Conservation (phyloP, 1,140 invertebrate species). For the Tenebrio molitor region DNA sequence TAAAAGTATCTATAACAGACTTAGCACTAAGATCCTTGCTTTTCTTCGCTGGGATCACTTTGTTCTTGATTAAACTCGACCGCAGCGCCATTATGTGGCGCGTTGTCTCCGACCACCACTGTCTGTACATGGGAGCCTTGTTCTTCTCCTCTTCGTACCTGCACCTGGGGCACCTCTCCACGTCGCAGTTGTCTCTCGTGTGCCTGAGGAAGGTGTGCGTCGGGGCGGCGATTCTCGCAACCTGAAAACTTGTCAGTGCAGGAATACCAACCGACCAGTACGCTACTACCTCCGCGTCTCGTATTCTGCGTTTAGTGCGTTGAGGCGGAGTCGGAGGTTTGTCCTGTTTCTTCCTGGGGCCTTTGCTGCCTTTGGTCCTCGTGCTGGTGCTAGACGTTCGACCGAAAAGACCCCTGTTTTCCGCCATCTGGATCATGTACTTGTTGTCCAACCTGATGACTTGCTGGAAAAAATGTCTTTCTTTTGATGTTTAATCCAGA, state of each 20-base stretch:
- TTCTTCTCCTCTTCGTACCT: constrained; percentile 41
- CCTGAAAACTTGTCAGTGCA: too few relatives aligned
- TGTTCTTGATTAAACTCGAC: constrained; percentile 59
- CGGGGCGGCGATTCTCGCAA: constrained; percentile 69
- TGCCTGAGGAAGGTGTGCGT: constrained; percentile 68
- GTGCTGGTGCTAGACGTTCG: constrained; percentile 60
- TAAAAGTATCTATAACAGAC: constrained; percentile 4
- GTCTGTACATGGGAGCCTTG: constrained; percentile 51
- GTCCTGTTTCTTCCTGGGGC: constrained; percentile 52
- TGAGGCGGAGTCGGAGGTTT: constrained; percentile 1
- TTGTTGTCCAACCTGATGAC: constrained; percentile 82
- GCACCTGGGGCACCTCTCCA: constrained; percentile 50
- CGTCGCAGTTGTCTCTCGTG: constrained; percentile 43
- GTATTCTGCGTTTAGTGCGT: constrained; percentile 45
- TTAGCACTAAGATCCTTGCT: constrained; percentile 28
- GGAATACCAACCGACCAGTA: too few relatives aligned
- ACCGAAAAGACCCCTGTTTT: constrained; percentile 81
- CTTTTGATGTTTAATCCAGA: constrained; percentile 1
- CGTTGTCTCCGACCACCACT: constrained; percentile 64
- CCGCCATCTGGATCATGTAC: constrained; percentile 85
- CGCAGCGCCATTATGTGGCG: constrained; percentile 58
- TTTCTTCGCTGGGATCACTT: constrained; percentile 52
- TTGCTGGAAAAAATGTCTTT: constrained; percentile 68
- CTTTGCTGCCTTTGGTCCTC: constrained; percentile 58
- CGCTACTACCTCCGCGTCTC: constrained; percentile 61